Percentiles rank a stretch among this genome's conserved stretches.
These are phyloP conservation scores for Carassius gibelio DNA, from an alignment of 2,113 vertebrate genomes.

Conservation along the genomic window DNA sequence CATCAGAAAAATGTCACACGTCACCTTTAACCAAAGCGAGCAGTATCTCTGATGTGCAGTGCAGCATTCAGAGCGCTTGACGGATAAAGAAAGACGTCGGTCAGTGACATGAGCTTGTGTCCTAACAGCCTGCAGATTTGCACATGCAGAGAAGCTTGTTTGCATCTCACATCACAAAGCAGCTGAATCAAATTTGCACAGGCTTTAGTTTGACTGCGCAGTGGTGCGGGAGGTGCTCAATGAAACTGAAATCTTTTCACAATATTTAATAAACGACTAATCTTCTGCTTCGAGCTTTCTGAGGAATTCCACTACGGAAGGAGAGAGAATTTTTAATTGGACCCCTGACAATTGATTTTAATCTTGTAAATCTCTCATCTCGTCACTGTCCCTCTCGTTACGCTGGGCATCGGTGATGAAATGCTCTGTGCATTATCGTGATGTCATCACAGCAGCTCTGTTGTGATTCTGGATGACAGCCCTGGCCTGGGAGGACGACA, in stretches of 20 bases:
- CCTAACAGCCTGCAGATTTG: not conserved
- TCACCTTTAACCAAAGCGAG: not conserved
- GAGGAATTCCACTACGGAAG: constrained; percentile 1
- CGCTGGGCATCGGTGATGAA: constrained; percentile 37
- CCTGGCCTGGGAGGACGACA: constrained; percentile 39
- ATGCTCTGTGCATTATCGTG: constrained; percentile 44
- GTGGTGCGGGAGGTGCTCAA: not conserved
- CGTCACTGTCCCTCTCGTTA: constrained; percentile 28
- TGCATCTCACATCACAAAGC: constrained; percentile 7
- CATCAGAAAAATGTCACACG: not conserved
- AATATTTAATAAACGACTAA: constrained; percentile 43
- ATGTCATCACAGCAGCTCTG: constrained; percentile 38
- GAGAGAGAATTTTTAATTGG: constrained; percentile 37
- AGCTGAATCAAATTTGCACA: not conserved
- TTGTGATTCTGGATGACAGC: constrained; percentile 42
- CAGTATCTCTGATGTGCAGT: not conserved
- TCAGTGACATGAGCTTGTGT: not conserved
- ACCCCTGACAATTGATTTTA: constrained; percentile 40
- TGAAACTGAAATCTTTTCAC: constrained; percentile 22
- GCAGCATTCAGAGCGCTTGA: not conserved
- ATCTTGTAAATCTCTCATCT: constrained; percentile 42
- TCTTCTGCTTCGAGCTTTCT: not conserved
- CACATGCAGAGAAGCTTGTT: constrained; percentile 9
- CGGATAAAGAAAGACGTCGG: not conserved
- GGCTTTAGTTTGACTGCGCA: not conserved